Conservation (phyloP, 1,140 invertebrate genomes). For the Wiebesia pumilae region DNA sequence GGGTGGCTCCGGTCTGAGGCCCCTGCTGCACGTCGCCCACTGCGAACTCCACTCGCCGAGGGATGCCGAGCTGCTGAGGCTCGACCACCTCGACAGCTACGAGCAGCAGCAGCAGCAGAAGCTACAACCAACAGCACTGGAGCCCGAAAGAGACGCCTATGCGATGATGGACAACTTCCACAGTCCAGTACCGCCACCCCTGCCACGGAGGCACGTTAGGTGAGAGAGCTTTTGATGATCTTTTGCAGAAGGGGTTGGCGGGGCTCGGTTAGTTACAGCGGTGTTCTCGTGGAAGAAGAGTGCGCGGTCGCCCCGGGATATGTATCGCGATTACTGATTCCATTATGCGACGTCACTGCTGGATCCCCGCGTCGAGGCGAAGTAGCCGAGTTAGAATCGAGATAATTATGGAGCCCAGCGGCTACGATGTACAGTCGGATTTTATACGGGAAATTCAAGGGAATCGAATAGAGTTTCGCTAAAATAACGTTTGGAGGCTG, state of each 20-base stretch:
- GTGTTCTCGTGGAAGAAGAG: no score
- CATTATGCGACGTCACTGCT: background rate
- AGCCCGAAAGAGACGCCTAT: constrained; percentile 67
- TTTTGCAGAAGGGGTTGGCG: no score
- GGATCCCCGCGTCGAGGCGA: no score
- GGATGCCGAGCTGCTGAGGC: constrained; percentile 70
- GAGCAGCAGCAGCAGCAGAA: constrained; percentile 63
- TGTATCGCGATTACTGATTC: background rate
- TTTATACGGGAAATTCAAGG: no score
- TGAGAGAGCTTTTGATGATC: constrained; percentile 57
- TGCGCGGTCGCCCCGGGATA: no score
- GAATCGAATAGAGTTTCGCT: no score
- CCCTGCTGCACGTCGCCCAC: constrained; percentile 72
- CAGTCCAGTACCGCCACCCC: constrained; percentile 70
- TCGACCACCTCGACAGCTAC: constrained; percentile 71
- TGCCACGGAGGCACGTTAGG: constrained; percentile 72
- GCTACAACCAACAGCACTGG: constrained; percentile 65
- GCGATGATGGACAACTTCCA: constrained; percentile 74
- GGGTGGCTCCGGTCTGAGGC: constrained; percentile 71
- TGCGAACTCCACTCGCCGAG: constrained; percentile 73
- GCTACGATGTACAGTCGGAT: no score
- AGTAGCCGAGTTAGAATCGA: no score
- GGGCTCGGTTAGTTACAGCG: no score
- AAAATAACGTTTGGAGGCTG: no score
- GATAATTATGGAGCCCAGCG: no score